These are phyloP conservation scores for Anneissia japonica DNA, from an alignment of 35 echinoderm and acorn worm species.

Conservation along the genomic window DNA sequence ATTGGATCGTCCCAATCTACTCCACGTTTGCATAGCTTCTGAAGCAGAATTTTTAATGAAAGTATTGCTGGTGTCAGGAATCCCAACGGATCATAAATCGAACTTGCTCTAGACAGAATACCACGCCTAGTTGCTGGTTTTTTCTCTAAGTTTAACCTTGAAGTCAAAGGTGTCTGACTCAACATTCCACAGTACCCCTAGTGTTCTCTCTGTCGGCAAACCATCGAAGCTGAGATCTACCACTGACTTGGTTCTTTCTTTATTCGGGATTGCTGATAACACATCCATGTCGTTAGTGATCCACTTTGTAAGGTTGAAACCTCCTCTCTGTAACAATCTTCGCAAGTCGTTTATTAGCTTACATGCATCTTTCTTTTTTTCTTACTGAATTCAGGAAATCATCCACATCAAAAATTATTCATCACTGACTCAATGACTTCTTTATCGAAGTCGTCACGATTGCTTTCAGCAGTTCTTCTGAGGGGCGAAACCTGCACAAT, in stretches of 20 bases:
- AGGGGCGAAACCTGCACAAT: no score
- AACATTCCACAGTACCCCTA: conserved; percentile 9
- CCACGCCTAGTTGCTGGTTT: conserved; percentile 28
- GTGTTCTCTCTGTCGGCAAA: conserved; percentile 12
- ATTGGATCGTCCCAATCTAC: conserved; percentile 28
- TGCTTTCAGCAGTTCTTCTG: no score
- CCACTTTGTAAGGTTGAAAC: neutral
- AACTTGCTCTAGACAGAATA: conserved; percentile 18
- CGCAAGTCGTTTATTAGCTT: no score
- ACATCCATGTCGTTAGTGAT: neutral
- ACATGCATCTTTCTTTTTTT: no score
- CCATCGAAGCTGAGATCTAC: neutral
- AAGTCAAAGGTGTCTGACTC: conserved; percentile 3
- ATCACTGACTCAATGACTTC: no score
- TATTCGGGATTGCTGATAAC: neutral
- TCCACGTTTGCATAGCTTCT: conserved; percentile 20
- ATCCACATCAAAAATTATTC: no score
- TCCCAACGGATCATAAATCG: conserved; percentile 38
- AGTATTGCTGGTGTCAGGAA: conserved; percentile 25
- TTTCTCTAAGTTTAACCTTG: neutral
- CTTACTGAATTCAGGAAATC: no score
- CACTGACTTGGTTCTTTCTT: neutral
- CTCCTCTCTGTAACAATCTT: no score
- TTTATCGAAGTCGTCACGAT: no score
- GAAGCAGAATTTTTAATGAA: conserved; percentile 20